A percentile compares a stretch with the other conserved stretches of the same genome.
Evolutionary conservation across 92 coral and sea anemone genomes (phyloP).

Genomic region (Muricea muricata): DNA sequence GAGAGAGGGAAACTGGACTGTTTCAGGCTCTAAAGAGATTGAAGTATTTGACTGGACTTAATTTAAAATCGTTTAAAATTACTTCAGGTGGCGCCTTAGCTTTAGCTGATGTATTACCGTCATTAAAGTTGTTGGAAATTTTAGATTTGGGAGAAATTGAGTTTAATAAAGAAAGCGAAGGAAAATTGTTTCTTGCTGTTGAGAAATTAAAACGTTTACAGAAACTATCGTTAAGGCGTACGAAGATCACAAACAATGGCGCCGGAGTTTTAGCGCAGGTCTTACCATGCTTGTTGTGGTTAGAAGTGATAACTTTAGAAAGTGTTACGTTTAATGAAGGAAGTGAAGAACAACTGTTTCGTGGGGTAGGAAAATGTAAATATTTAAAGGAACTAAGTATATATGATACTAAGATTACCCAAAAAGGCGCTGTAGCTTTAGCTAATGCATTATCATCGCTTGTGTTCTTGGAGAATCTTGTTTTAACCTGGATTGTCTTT

Average conservation of each 20-base stretch:
- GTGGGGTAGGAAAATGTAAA: neutral
- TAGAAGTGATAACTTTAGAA: neutral
- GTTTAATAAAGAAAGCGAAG: neutral
- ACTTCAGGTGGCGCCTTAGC: neutral
- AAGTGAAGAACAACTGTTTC: neutral
- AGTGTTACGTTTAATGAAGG: neutral
- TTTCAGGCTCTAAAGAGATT: neutral
- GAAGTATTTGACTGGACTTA: neutral
- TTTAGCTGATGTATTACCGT: neutral
- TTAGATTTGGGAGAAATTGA: neutral
- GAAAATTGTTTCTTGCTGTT: too few relatives aligned
- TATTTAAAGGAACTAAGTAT: neutral
- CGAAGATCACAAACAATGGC: neutral
- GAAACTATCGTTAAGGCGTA: neutral
- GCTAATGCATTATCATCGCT: neutral
- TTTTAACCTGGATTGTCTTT: too few relatives aligned
- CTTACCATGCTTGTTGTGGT: conserved; percentile 4
- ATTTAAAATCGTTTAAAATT: neutral
- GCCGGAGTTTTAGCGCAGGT: neutral
- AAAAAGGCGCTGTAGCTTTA: neutral
- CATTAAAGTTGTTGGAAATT: neutral
- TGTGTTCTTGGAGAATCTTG: too few relatives aligned
- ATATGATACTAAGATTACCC: neutral
- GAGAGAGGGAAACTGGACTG: neutral
- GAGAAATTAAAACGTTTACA: too few relatives aligned